phyloP scores from a whole-genome alignment of 37 sponge, comb jelly and placozoan genomes.

The Aphrocallistes beatrix region DNA sequence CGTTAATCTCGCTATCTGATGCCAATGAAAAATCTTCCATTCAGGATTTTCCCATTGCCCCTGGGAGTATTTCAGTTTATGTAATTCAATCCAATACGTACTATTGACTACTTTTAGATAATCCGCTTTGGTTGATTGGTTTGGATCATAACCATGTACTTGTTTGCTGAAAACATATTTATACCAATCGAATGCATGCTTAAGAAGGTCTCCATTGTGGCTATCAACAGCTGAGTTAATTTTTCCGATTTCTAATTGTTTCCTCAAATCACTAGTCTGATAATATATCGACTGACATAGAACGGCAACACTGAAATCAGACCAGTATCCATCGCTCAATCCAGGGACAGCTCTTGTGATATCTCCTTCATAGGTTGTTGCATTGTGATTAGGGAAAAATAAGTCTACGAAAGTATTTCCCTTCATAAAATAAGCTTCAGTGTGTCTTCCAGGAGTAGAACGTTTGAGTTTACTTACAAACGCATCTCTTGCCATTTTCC shows the following conservation, averaged over 20 bases:
- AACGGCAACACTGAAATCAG: not conserved
- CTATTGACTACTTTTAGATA: not conserved
- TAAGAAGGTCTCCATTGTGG: not conserved
- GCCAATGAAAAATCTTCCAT: not conserved
- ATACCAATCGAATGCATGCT: not conserved
- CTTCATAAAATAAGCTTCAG: not conserved
- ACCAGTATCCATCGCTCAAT: not conserved
- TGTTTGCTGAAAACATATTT: not conserved
- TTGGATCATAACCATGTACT: not conserved
- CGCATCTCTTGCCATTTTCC: not conserved
- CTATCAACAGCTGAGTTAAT: not conserved
- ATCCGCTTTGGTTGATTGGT: not conserved
- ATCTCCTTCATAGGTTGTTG: not conserved
- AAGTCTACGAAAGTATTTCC: not conserved
- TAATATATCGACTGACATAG: not conserved
- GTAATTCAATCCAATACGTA: not conserved
- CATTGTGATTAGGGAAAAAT: not conserved
- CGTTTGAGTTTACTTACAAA: not conserved
- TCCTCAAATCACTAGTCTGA: not conserved
- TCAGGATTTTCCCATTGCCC: not conserved
- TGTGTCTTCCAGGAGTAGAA: constrained; percentile 10
- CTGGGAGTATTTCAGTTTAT: not conserved
- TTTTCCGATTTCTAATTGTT: not conserved
- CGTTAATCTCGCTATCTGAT: not conserved
- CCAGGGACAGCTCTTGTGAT: not conserved